Evolutionary conservation across 2,888 invertebrate genomes (phyloP).

Genomic region (Xestia ashworthii): DNA sequence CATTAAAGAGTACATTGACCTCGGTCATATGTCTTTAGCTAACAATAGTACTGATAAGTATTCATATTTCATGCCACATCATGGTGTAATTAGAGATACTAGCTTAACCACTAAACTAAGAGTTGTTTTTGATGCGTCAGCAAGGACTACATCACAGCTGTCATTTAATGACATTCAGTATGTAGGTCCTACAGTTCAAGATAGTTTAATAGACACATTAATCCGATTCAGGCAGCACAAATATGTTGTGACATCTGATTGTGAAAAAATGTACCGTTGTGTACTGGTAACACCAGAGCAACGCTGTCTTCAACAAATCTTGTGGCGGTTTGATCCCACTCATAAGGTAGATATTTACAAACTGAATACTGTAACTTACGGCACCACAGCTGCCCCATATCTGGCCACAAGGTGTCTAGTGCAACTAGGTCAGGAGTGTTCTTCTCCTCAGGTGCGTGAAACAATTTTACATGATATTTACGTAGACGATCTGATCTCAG

Average conservation of each 20-base stretch:
- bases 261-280: slow-evolving; percentile 27
- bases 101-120: no score
- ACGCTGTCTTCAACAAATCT: neutral
- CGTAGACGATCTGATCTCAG: slow-evolving; percentile 10
- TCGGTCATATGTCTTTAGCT: slow-evolving; percentile 23
- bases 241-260: slow-evolving; percentile 25
- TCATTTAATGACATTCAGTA: slow-evolving; percentile 7
- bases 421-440: slow-evolving; percentile 16
- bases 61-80: slow-evolving; percentile 20
- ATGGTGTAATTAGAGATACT: slow-evolving; percentile 13
- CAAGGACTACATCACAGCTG: no score
- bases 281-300: slow-evolving; percentile 5
- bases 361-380: neutral
- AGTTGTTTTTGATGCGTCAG: no score
- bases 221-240: slow-evolving; percentile 31
- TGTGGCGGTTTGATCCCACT: no score
- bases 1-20: slow-evolving; percentile 25
- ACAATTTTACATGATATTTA: slow-evolving; percentile 20
- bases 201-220: slow-evolving; percentile 14
- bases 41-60: neutral
- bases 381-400: slow-evolving; percentile 19
- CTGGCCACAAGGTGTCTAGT: slow-evolving; percentile 11
- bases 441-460: neutral
- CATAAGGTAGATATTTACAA: no score
- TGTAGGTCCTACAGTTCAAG: slow-evolving; percentile 25